phyloP scores from a whole-genome alignment of 1,140 invertebrate genomes.

The Platyura marginata region DNA sequence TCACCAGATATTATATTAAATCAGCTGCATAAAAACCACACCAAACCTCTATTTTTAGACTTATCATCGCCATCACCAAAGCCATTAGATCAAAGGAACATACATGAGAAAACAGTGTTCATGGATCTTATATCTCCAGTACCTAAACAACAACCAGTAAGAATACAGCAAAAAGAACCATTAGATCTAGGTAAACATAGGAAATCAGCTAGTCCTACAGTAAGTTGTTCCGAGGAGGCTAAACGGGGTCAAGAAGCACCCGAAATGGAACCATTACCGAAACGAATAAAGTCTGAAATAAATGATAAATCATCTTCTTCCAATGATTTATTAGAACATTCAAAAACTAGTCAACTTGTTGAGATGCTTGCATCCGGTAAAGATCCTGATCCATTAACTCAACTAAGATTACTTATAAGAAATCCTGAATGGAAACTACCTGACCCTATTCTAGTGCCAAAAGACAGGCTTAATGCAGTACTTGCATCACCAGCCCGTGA shows the following conservation, averaged over 20 bases:
- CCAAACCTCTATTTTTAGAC: not conserved
- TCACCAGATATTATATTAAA: constrained; percentile 32
- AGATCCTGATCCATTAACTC: constrained; percentile 42
- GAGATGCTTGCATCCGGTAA: constrained; percentile 24
- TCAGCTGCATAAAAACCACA: not conserved
- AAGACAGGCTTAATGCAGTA: constrained; percentile 47
- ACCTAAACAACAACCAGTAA: not conserved
- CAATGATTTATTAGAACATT: constrained; percentile 19
- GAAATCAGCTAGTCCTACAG: constrained; percentile 36
- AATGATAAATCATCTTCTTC: constrained; percentile 10
- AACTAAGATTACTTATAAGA: constrained; percentile 48
- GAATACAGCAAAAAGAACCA: constrained; percentile 37
- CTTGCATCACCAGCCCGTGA: constrained; percentile 51
- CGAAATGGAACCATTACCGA: constrained; percentile 34
- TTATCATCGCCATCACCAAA: constrained; percentile 1
- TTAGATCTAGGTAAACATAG: constrained; percentile 41
- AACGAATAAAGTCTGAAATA: constrained; percentile 29
- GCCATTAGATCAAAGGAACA: not conserved
- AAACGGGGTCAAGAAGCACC: constrained; percentile 11
- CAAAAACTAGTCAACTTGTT: not conserved
- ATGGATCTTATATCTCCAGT: not conserved
- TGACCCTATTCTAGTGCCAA: constrained; percentile 60
- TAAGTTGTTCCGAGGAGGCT: constrained; percentile 38
- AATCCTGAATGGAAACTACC: constrained; percentile 50
- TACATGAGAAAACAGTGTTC: not conserved